These are phyloP conservation scores for Lycaena phlaeas DNA, from an alignment of 2,888 invertebrate species.

Conservation along the genomic window DNA sequence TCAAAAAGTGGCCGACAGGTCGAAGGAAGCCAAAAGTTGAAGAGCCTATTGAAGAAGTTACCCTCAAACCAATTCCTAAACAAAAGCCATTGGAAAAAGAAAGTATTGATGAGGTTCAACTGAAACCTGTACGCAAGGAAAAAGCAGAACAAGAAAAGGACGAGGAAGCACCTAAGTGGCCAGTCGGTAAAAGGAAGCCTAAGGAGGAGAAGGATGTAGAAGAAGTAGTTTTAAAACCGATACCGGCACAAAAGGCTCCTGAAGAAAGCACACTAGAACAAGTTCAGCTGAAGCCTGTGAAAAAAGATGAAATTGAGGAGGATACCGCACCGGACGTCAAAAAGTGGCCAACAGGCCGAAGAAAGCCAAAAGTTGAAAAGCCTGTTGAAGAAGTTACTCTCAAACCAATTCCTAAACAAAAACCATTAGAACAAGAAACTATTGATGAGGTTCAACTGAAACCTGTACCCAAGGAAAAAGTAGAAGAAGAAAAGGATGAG, in stretches of 20 bases:
- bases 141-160: conserved; percentile 32
- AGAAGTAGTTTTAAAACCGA: conserved; percentile 63
- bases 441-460: conserved; percentile 36
- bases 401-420: conserved; percentile 45
- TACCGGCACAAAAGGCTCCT: conserved; percentile 26
- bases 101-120: conserved; percentile 35
- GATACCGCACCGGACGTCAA: conserved; percentile 22
- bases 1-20: conserved; percentile 35
- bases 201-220: conserved; percentile 49
- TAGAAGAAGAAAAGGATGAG: conserved; percentile 31
- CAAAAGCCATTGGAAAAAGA: conserved; percentile 33
- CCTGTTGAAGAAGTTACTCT: conserved; percentile 43
- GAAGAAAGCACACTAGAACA: conserved; percentile 51
- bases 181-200: conserved; percentile 38
- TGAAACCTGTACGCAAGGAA: conserved; percentile 36
- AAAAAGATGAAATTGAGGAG: conserved; percentile 26
- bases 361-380: conserved; percentile 32
- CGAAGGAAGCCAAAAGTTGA: conserved; percentile 16
- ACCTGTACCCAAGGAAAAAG: conserved; percentile 28
- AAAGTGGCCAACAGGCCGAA: conserved; percentile 36
- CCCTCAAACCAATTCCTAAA: conserved; percentile 36
- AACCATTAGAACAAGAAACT: conserved; percentile 28
- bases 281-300: conserved; percentile 23
- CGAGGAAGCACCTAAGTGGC: conserved; percentile 26
- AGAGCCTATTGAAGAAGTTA: conserved; percentile 21